Conservation (phyloP, 2,113 vertebrate genomes). For the Labeo catla region DNA sequence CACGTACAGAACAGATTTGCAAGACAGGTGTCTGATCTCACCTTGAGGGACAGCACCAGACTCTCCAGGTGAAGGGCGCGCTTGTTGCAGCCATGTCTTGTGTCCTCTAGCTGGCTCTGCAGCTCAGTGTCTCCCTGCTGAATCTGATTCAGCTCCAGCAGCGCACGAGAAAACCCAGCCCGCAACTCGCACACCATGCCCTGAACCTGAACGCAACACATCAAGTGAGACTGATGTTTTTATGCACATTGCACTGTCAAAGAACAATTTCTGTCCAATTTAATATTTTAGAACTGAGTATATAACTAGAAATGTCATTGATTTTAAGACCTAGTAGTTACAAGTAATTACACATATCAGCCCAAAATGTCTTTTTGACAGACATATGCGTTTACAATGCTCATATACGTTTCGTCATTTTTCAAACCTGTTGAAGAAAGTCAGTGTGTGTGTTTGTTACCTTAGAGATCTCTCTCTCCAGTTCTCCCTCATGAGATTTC, state of each 20-base stretch:
- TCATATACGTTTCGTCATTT: not conserved
- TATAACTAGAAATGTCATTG: not conserved
- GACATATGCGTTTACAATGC: not conserved
- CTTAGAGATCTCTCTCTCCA: conserved; percentile 78
- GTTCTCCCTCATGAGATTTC: conserved; percentile 76
- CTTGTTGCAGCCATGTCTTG: conserved; percentile 71
- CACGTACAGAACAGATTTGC: not conserved
- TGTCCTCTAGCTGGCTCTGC: conserved; percentile 75
- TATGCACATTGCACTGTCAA: not conserved
- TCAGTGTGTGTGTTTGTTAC: conserved; percentile 58
- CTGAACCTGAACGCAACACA: conserved; percentile 68
- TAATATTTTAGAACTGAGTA: not conserved
- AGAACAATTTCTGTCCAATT: not conserved
- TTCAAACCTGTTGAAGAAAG: not conserved
- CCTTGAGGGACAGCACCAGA: conserved; percentile 74
- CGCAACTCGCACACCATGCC: conserved; percentile 77
- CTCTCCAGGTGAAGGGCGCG: conserved; percentile 71
- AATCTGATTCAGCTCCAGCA: conserved; percentile 76
- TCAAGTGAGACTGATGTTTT: not conserved
- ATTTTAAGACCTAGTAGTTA: not conserved
- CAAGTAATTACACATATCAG: not conserved
- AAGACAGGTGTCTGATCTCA: conserved; percentile 50
- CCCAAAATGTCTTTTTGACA: not conserved
- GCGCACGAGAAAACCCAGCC: conserved; percentile 72
- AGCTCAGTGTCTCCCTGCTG: conserved; percentile 75